Evolutionary conservation across 2,888 invertebrate genomes (phyloP).

Genomic region (Trissonchulus latispiculum): DNA sequence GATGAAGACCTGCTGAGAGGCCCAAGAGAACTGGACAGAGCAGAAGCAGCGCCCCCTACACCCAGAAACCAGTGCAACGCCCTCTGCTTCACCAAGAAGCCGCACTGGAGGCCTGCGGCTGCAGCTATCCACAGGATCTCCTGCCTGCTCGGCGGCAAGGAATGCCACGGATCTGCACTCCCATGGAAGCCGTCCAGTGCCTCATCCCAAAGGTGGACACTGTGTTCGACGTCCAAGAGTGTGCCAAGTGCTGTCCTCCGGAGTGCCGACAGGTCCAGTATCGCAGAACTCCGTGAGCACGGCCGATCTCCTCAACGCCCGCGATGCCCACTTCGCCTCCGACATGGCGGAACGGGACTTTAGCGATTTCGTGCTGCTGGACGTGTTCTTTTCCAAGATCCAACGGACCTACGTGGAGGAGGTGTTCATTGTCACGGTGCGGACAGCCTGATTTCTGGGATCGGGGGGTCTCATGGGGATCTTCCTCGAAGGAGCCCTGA

Average conservation of each 20-base stretch:
- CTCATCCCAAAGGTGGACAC: constrained; percentile 3
- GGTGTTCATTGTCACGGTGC: constrained; percentile 8
- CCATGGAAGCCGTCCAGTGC: not conserved
- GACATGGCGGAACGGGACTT: not conserved
- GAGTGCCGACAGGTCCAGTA: constrained; percentile 1
- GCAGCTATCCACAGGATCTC: constrained; percentile 4
- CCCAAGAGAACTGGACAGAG: not conserved
- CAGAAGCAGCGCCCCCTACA: constrained; percentile 1
- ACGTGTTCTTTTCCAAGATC: constrained; percentile 6
- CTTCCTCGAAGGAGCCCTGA: not conserved
- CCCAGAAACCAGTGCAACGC: constrained; percentile 17
- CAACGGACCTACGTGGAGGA: constrained; percentile 11
- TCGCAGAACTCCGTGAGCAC: not conserved
- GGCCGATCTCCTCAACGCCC: not conserved
- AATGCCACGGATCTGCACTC: constrained; percentile 2
- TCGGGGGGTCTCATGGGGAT: constrained; percentile 13
- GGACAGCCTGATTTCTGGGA: constrained; percentile 1
- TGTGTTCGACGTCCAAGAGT: not conserved
- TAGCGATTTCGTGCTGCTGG: constrained; percentile 1
- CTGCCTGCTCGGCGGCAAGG: too few relatives aligned
- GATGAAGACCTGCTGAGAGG: not conserved
- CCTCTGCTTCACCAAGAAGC: constrained; percentile 5
- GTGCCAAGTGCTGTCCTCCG: constrained; percentile 7
- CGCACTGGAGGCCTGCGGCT: not conserved
- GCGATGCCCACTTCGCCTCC: not conserved